These are phyloP conservation scores for Holcopasites calliopsidis DNA, from an alignment of 1,140 invertebrate genomes.

Conservation along the genomic window DNA sequence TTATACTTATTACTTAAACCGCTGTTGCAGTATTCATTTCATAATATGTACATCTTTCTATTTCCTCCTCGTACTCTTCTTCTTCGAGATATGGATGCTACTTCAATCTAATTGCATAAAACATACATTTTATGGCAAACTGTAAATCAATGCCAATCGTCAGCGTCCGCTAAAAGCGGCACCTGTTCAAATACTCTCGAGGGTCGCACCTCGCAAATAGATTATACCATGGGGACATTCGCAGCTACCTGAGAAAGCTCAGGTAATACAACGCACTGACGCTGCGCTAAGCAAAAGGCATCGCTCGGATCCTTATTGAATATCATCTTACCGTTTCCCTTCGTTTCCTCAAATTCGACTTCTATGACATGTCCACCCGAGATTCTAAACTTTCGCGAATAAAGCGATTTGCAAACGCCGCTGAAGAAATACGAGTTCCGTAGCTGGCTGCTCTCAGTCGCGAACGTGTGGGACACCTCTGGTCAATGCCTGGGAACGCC, in stretches of 20 bases:
- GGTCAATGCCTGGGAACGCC: neutral
- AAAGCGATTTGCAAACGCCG: neutral
- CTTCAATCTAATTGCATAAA: neutral
- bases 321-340: neutral
- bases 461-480: neutral
- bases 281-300: neutral
- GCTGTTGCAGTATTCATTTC: too few species aligned
- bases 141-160: neutral
- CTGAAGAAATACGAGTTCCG: neutral
- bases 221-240: neutral
- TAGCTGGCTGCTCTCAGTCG: neutral
- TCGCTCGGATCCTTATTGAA: neutral
- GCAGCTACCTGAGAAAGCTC: neutral
- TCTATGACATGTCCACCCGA: neutral
- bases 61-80: too few species aligned
- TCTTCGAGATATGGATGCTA: too few species aligned
- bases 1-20: too few species aligned
- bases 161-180: neutral
- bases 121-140: neutral
- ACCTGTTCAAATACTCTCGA: constrained; percentile 2
- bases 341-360: neutral
- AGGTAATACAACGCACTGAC: neutral
- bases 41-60: too few species aligned
- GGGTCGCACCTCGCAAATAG: neutral
- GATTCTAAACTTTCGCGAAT: neutral